Percentiles rank a stretch among this genome's conserved stretches.
Evolutionary conservation across 2,888 invertebrate genomes (phyloP).

Genomic region (Dryomyza anilis): DNA sequence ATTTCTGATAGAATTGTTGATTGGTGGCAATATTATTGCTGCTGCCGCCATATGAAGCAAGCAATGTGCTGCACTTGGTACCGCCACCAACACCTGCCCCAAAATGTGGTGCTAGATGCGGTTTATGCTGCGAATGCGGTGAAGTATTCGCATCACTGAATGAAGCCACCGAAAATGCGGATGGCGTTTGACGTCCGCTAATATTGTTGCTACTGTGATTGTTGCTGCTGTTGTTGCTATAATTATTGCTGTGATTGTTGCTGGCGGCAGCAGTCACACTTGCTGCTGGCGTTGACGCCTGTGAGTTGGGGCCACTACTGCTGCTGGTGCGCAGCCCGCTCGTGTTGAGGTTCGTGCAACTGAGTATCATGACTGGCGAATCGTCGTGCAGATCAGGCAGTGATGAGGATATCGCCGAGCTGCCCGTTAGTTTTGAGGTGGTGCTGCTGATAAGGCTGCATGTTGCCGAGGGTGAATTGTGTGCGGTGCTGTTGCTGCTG

Average conservation of each 20-base stretch:
- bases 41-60: constrained; percentile 48
- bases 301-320: constrained; percentile 32
- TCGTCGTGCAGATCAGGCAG: constrained; percentile 59
- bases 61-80: constrained; percentile 40
- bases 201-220: constrained; percentile 37
- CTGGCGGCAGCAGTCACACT: constrained; percentile 26
- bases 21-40: constrained; percentile 43
- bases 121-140: constrained; percentile 36
- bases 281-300: constrained; percentile 35
- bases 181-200: constrained; percentile 50
- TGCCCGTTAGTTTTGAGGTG: constrained; percentile 44
- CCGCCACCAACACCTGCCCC: not conserved
- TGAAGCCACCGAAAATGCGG: constrained; percentile 49
- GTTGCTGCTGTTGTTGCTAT: constrained; percentile 31
- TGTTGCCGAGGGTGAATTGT: constrained; percentile 38
- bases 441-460: constrained; percentile 49
- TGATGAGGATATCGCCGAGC: constrained; percentile 56
- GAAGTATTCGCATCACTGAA: constrained; percentile 44
- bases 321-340: constrained; percentile 41
- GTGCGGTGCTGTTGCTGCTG: constrained; percentile 44
- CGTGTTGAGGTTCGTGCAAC: constrained; percentile 56
- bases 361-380: constrained; percentile 59
- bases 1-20: constrained; percentile 50
- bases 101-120: constrained; percentile 3
- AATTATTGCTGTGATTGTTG: constrained; percentile 25